A percentile compares a stretch with the other conserved stretches of the same genome.
Conservation (phyloP, 2,113 vertebrate species). For the Pterocles orientalis region DNA sequence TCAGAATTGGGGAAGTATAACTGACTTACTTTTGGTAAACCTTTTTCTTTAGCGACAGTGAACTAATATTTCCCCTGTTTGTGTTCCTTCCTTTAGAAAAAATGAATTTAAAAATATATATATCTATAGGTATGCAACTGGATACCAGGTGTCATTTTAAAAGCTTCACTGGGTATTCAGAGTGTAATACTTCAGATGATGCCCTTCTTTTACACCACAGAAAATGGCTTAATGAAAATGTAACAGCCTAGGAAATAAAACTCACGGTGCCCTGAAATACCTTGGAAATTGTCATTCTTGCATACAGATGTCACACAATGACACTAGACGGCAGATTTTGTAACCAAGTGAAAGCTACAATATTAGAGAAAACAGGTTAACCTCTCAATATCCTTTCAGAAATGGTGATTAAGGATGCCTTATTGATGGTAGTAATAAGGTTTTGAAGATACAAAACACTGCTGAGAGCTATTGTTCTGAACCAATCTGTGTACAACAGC, state of each 20-base stretch:
- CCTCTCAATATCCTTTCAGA: not conserved
- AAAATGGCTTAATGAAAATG: not conserved
- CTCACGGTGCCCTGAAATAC: not conserved
- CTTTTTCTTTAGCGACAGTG: not conserved
- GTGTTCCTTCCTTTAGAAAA: not conserved
- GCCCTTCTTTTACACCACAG: slow-evolving; percentile 39
- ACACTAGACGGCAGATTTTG: not conserved
- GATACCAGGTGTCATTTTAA: slow-evolving; percentile 39
- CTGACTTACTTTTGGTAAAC: not conserved
- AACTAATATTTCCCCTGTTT: not conserved
- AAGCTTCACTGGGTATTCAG: slow-evolving; percentile 36
- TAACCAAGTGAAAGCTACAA: slow-evolving; percentile 23
- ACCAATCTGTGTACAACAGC: not conserved
- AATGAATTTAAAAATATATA: not conserved
- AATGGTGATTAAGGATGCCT: not conserved
- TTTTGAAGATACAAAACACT: not conserved
- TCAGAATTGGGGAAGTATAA: not conserved
- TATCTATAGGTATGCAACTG: not conserved
- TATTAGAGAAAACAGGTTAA: slow-evolving; percentile 39
- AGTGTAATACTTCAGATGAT: slow-evolving; percentile 24
- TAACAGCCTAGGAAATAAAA: slow-evolving; percentile 17
- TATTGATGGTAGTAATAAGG: not conserved
- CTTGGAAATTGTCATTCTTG: slow-evolving; percentile 12
- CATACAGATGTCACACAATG: not conserved
- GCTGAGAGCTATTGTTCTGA: not conserved